phyloP scores from a whole-genome alignment of 2,888 invertebrate genomes.

The Oligia strigilis region DNA sequence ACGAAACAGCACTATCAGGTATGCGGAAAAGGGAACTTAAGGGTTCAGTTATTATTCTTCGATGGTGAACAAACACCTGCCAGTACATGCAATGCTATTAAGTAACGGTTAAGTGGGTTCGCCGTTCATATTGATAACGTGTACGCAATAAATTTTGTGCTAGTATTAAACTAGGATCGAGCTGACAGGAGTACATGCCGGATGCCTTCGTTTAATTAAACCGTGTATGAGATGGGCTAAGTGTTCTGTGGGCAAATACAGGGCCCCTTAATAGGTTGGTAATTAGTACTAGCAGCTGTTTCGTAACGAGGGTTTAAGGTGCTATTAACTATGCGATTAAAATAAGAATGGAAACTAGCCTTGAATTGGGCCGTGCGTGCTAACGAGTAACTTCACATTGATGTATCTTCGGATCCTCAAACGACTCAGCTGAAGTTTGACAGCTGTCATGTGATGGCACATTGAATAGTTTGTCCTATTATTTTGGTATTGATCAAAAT shows the following conservation, averaged over 20 bases:
- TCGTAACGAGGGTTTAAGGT: background rate
- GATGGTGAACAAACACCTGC: constrained; percentile 64
- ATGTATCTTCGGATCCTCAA: constrained; percentile 11
- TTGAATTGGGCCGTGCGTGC: background rate
- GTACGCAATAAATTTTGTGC: constrained; percentile 50
- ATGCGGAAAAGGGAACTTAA: constrained; percentile 59
- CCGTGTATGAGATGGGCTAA: constrained; percentile 32
- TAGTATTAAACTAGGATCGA: constrained; percentile 45
- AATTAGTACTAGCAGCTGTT: constrained; percentile 33
- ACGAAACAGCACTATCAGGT: constrained; percentile 51
- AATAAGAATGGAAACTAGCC: constrained; percentile 3
- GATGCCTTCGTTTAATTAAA: constrained; percentile 53
- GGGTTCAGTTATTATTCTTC: constrained; percentile 58
- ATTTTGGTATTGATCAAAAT: background rate
- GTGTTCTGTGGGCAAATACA: constrained; percentile 38
- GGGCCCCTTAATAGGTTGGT: constrained; percentile 21
- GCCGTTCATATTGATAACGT: constrained; percentile 54
- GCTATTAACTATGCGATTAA: background rate
- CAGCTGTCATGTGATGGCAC: background rate
- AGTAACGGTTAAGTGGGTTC: constrained; percentile 57
- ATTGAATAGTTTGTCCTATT: background rate
- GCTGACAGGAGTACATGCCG: constrained; percentile 58
- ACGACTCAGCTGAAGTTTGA: background rate
- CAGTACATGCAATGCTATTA: constrained; percentile 52
- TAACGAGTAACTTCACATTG: background rate